phyloP scores from a whole-genome alignment of 2,888 invertebrate genomes.

The Papilio protenor region DNA sequence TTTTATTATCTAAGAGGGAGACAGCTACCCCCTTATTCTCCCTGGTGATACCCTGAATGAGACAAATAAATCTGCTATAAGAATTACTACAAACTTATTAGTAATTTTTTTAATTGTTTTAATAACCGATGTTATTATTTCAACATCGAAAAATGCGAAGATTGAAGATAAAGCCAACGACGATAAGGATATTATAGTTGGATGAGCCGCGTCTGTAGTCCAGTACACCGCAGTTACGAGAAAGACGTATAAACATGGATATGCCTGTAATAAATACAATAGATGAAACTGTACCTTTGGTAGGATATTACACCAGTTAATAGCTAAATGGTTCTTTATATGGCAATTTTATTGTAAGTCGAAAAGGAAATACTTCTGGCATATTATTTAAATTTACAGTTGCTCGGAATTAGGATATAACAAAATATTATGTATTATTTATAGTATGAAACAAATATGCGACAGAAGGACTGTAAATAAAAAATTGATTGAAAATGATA shows the following conservation, averaged over 20 bases:
- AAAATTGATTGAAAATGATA: neutral
- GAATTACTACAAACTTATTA: neutral
- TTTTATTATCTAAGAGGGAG: too few species aligned
- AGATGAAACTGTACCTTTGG: neutral
- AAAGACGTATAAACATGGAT: constrained; percentile 64
- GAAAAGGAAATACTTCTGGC: neutral
- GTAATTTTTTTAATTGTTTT: neutral
- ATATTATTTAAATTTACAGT: neutral
- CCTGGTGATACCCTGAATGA: too few species aligned
- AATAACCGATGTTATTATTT: constrained; percentile 58
- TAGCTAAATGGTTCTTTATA: neutral
- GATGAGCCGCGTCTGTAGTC: constrained; percentile 64
- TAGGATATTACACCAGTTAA: neutral
- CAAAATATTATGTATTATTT: neutral
- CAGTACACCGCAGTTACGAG: constrained; percentile 62
- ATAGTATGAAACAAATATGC: neutral
- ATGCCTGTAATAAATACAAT: constrained; percentile 50
- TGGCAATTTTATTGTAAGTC: neutral
- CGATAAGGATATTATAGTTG: constrained; percentile 59
- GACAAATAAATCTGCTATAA: too few species aligned
- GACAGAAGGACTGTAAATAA: neutral
- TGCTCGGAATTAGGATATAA: neutral
- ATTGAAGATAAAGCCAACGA: constrained; percentile 61
- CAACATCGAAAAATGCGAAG: constrained; percentile 50
- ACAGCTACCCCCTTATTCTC: too few species aligned